These are phyloP conservation scores for Chaetogeoica ovagalla DNA, from an alignment of 2,888 invertebrate species.

Conservation along the genomic window DNA sequence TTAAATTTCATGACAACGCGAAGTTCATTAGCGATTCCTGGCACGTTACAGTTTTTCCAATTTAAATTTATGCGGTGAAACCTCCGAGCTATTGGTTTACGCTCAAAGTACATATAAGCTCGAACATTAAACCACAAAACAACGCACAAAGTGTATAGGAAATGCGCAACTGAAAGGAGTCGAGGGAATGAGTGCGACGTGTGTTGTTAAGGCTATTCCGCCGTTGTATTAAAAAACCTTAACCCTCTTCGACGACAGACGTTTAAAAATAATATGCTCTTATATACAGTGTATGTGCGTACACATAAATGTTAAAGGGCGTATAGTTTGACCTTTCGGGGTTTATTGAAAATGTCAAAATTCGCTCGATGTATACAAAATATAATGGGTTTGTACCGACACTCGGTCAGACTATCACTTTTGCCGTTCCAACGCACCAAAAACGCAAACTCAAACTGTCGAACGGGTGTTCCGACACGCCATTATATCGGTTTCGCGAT, in stretches of 20 bases:
- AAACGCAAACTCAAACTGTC: too few relatives aligned
- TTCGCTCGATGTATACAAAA: background rate
- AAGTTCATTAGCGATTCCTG: slow-evolving; percentile 27
- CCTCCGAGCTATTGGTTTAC: background rate
- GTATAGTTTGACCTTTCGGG: slow-evolving; percentile 5
- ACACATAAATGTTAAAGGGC: background rate
- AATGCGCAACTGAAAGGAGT: too few relatives aligned
- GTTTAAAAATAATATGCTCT: background rate
- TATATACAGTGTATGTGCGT: background rate
- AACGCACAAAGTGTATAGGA: background rate
- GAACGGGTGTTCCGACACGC: too few relatives aligned
- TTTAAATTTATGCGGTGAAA: slow-evolving; percentile 18
- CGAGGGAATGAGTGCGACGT: background rate
- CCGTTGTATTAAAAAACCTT: background rate
- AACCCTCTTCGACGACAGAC: background rate
- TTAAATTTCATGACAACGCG: background rate
- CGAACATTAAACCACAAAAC: background rate
- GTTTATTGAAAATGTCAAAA: background rate
- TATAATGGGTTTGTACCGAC: too few relatives aligned
- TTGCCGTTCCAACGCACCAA: too few relatives aligned
- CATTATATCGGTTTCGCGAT: too few relatives aligned
- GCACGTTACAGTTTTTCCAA: background rate
- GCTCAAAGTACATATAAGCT: background rate
- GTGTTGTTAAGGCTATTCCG: background rate
- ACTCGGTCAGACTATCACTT: too few relatives aligned